phyloP scores from a whole-genome alignment of 1,140 invertebrate species.

The Camponotus floridanus region DNA sequence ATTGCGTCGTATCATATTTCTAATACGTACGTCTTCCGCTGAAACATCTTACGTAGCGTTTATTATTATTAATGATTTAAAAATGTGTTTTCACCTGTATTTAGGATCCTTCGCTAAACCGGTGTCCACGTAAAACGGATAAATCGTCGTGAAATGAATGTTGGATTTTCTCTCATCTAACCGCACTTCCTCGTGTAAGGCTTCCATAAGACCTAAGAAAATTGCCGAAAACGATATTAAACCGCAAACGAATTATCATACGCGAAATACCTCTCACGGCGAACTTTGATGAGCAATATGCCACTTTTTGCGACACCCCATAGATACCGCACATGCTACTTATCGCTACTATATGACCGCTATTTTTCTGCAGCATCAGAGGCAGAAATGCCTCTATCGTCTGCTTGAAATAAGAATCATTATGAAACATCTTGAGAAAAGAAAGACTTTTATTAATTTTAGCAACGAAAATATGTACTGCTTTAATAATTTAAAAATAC shows the following conservation, averaged over 20 bases:
- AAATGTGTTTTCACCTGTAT: constrained; percentile 74
- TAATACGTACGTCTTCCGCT: not conserved
- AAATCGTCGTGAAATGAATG: constrained; percentile 80
- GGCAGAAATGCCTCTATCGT: constrained; percentile 93
- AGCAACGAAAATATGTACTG: not conserved
- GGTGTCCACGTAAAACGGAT: constrained; percentile 80
- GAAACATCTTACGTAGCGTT: not conserved
- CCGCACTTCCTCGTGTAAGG: constrained; percentile 77
- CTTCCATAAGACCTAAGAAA: constrained; percentile 79
- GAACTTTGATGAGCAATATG: constrained; percentile 97
- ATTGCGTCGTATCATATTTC: constrained; percentile 42
- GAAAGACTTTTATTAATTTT: not conserved
- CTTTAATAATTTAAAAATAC: not conserved
- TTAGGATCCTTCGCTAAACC: constrained; percentile 78
- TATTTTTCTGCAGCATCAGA: constrained; percentile 94
- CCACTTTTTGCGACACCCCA: constrained; percentile 92
- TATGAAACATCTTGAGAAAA: not conserved
- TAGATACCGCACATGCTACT: constrained; percentile 95
- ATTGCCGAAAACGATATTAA: not conserved
- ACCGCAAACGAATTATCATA: not conserved
- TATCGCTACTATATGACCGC: constrained; percentile 97
- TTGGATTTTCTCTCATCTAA: constrained; percentile 47
- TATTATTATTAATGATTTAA: not conserved
- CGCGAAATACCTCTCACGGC: constrained; percentile 91
- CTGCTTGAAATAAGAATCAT: constrained; percentile 81